Conservation (phyloP, 2,113 vertebrate species). For the Rafetus swinhoei region DNA sequence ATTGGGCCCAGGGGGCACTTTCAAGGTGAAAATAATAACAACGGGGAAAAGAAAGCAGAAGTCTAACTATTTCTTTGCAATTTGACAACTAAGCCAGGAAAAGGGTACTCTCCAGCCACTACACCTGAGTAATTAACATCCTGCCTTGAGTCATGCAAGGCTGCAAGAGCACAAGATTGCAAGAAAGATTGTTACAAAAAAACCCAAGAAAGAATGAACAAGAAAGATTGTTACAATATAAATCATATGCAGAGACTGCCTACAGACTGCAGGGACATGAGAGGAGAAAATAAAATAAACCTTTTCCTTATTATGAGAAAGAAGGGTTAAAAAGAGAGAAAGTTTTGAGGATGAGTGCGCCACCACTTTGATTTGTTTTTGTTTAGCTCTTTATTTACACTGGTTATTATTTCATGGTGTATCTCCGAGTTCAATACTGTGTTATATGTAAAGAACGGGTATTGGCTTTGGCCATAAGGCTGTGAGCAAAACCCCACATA, state of each 20-base stretch:
- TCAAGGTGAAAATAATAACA: background rate
- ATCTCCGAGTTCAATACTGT: background rate
- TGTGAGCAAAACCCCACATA: background rate
- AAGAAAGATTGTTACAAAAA: slow-evolving; percentile 35
- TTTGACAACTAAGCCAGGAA: background rate
- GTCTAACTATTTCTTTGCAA: background rate
- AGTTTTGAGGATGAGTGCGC: slow-evolving; percentile 2
- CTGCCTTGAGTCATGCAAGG: slow-evolving; percentile 27
- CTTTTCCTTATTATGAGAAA: slow-evolving; percentile 36
- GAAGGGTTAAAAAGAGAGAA: slow-evolving; percentile 35
- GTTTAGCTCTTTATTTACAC: background rate
- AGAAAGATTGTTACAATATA: slow-evolving; percentile 15
- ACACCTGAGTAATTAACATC: background rate
- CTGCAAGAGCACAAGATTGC: slow-evolving; percentile 22
- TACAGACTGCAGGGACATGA: slow-evolving; percentile 28
- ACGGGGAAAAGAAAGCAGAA: slow-evolving; percentile 19
- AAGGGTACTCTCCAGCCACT: background rate
- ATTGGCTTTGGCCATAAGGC: background rate
- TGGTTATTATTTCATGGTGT: background rate
- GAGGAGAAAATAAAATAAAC: slow-evolving; percentile 28
- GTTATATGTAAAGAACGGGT: background rate
- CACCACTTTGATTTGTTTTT: slow-evolving; percentile 37
- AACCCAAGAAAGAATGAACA: slow-evolving; percentile 15
- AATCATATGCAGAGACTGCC: slow-evolving; percentile 21
- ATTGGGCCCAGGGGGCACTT: background rate